Base-by-base conservation (phyloP, 2,113 vertebrate species). In the Plotosus lineatus region DNA sequence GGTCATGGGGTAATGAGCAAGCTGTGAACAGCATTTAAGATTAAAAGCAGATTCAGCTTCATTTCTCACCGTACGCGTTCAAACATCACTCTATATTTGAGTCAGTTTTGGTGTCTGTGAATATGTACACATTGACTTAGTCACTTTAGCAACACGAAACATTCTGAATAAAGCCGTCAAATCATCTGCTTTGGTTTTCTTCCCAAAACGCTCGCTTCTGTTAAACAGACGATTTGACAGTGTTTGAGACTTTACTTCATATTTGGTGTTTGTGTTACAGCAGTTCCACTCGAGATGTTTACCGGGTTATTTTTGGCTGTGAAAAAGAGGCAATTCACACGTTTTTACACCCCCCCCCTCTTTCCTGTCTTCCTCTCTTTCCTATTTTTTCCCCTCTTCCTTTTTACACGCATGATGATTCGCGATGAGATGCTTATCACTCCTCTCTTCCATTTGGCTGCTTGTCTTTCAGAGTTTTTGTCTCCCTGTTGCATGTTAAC, bases 401-500 rank as follows among this genome's bases (percentile, higher is more conserved):
- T 50, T 36, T 55, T 60, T 63, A 21, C 68, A 36, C 69, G 44
- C 68, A 42, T 72, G 55, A 55, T 68, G 65, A 50, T 77, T 71
- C 73, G 75, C 55, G 78, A 58, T 26, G 81, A 83, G 75, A 56
- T 63, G 80, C 82, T 75, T 69, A 48, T 71, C 55, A 63, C 63
- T 75, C 74, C 60, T 83, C 79, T 83, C 79, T 80, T 78, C 68
- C 83, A 79, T 84, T 82, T 86, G 73, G 82, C 77, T 84, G 80
- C 85, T 84, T 86, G 85, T 84, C 79, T 86, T 81, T 81, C 82
- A 23, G 80, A 76, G 80, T 60, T 71, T 76, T 80, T 79, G 26
- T 83, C 84, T 85, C 77, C 81, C 82, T 86, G 82, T 84, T 81
- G 79, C 79, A 79, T 63, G 85, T 84, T 77, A 82, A 77, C 71